Percentiles rank a stretch among this genome's conserved stretches.
Evolutionary conservation across 2,888 invertebrate species (phyloP).

Genomic region (Meiosimyza decipiens): DNA sequence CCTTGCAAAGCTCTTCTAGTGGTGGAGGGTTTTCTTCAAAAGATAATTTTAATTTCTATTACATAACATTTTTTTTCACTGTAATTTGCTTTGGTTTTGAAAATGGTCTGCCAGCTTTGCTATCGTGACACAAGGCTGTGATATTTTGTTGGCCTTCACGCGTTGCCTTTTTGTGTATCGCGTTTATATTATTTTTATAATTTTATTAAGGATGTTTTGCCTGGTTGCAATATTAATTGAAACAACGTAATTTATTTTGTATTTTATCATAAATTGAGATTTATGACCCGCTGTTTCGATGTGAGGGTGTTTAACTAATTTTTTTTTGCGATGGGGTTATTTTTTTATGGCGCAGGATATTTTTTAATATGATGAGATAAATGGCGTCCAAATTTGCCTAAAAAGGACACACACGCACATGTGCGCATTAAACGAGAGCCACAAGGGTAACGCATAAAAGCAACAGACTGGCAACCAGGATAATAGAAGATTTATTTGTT

Average conservation of each 20-base stretch:
- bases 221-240: slow-evolving; percentile 20
- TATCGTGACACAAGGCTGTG: slow-evolving; percentile 24
- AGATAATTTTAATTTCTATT: too few relatives aligned
- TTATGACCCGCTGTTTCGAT: slow-evolving; percentile 10
- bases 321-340: slow-evolving; percentile 12
- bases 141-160: slow-evolving; percentile 15
- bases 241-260: slow-evolving; percentile 33
- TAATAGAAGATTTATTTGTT: slow-evolving; percentile 34
- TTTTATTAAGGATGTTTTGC: not conserved
- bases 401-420: not conserved
- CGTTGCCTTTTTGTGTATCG: slow-evolving; percentile 1
- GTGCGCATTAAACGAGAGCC: not conserved
- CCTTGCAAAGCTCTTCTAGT: too few relatives aligned
- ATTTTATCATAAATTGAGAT: slow-evolving; percentile 33
- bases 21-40: too few relatives aligned
- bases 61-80: too few relatives aligned
- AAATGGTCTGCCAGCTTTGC: slow-evolving; percentile 5
- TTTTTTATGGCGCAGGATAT: slow-evolving; percentile 6
- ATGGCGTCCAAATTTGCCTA: slow-evolving; percentile 8
- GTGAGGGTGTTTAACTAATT: not conserved
- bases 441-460: not conserved
- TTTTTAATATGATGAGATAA: slow-evolving; percentile 5
- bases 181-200: not conserved
- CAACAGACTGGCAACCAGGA: slow-evolving; percentile 17
- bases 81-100: not conserved